These are phyloP conservation scores for Aplidium turbinatum DNA, from an alignment of 23 tunicate species.

Conservation along the genomic window DNA sequence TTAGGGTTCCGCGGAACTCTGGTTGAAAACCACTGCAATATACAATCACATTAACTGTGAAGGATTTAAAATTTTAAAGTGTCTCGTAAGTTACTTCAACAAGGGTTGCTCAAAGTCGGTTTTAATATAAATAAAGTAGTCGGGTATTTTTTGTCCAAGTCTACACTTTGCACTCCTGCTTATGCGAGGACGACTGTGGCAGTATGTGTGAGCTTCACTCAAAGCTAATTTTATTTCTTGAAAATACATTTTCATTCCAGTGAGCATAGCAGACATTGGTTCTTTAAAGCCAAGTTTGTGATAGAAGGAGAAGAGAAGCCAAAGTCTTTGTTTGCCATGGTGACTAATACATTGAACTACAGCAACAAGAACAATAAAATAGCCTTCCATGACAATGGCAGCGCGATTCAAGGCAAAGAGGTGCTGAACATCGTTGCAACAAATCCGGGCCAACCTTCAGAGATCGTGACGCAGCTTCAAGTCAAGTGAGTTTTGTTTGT, in stretches of 20 bases:
- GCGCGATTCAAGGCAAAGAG: slow-evolving; percentile 62
- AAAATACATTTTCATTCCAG: slow-evolving; percentile 31
- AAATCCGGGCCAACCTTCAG: slow-evolving; percentile 34
- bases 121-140: too few relatives aligned
- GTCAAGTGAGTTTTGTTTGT: too few relatives aligned
- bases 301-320: slow-evolving; percentile 62
- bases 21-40: too few relatives aligned
- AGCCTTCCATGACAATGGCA: slow-evolving; percentile 88
- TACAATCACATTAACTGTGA: too few relatives aligned
- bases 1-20: too few relatives aligned
- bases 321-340: slow-evolving; percentile 66
- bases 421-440: slow-evolving; percentile 34
- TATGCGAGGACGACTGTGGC: too few relatives aligned
- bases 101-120: too few relatives aligned
- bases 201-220: background rate
- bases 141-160: too few relatives aligned
- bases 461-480: background rate
- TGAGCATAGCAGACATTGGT: slow-evolving; percentile 87
- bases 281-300: slow-evolving; percentile 68
- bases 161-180: too few relatives aligned
- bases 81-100: too few relatives aligned
- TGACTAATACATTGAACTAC: slow-evolving; percentile 48
- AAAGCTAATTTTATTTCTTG: background rate
- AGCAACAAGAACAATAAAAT: slow-evolving; percentile 89
- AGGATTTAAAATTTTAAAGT: too few relatives aligned